phyloP scores from a whole-genome alignment of 2,888 invertebrate genomes.

The Dastarcus helophoroides region DNA sequence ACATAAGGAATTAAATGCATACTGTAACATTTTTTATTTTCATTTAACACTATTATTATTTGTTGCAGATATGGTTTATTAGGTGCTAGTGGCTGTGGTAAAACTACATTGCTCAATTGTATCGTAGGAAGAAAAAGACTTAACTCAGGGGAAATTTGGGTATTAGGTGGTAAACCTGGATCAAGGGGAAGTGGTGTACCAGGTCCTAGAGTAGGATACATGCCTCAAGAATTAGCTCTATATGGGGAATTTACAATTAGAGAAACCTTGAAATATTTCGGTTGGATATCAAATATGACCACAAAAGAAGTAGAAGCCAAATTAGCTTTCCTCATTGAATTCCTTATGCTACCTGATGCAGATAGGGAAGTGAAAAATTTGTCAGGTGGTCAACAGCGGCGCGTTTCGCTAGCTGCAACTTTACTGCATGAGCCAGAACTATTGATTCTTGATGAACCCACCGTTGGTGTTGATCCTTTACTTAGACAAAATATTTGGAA shows the following conservation, averaged over 20 bases:
- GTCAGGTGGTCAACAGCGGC: constrained; percentile 83
- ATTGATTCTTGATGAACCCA: constrained; percentile 84
- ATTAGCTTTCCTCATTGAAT: constrained; percentile 28
- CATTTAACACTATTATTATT: too few species aligned
- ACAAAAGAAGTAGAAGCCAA: constrained; percentile 28
- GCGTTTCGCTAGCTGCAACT: constrained; percentile 86
- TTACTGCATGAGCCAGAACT: constrained; percentile 88
- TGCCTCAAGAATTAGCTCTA: constrained; percentile 32
- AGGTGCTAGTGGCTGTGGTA: constrained; percentile 85
- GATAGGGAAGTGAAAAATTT: constrained; percentile 51
- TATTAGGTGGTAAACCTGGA: constrained; percentile 74
- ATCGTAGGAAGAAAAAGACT: constrained; percentile 72
- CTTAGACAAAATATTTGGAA: constrained; percentile 90
- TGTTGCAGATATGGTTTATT: constrained; percentile 68
- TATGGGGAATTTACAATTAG: constrained; percentile 35
- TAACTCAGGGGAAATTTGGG: constrained; percentile 74
- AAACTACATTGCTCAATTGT: constrained; percentile 77
- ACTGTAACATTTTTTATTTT: too few species aligned
- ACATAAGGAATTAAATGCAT: too few species aligned
- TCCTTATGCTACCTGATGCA: constrained; percentile 31
- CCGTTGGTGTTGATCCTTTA: constrained; percentile 85
- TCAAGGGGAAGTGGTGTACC: constrained; percentile 75
- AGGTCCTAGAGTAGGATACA: constrained; percentile 72
- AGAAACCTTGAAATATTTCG: constrained; percentile 34
- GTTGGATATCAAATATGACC: constrained; percentile 33